Base-by-base conservation (phyloP, 1,140 invertebrate species). In the Ladona fulva region DNA sequence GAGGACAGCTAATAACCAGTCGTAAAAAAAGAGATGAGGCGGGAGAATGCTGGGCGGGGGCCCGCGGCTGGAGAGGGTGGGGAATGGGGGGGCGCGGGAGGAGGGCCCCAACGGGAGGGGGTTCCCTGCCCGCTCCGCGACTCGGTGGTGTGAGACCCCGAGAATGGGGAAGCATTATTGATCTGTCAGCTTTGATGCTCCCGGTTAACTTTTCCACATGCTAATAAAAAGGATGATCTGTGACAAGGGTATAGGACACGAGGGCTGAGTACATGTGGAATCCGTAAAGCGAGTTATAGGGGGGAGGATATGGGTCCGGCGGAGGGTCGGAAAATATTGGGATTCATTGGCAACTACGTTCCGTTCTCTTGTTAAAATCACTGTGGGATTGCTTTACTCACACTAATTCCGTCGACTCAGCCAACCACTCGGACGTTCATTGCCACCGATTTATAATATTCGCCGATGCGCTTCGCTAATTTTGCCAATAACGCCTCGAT, bases 191-290 rank as follows among this genome's bases (percentile, higher is more conserved):
- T 16, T 16, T 22, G 52, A 66, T 66, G 52, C 52, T 66, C 52
- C n/a, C 52, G n/a, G 52, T 66, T 66, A 66, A 66, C 52, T 66
- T 66, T 37, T 66, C 52, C 52, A 66, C 52, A 66, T 66, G 52
- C 52, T 66, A 66, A 66, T 66, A 66, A 66, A 66, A 66, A 66
- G 52, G 52, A 66, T 66, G 52, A 66, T 66, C 52, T 66, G 52
- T 66, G 52, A 22, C n/a, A 66, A 19, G 52, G n/a, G 52, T 12
- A 22, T 66, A 66, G 52, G 52, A 66, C 52, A 66, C 52, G 52
- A 66, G 52, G 52, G 52, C 52, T 5, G 52, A 22, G 14, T 16
- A 22, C 16, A 66, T 16, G 52, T 16, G n/a, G 52, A 66, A 22
- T 66, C n/a, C 52, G 52, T 22, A 22, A 22, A 3, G 52, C 5